These are phyloP conservation scores for Cinara cedri DNA, from an alignment of 2,888 invertebrate species.

Conservation along the genomic window DNA sequence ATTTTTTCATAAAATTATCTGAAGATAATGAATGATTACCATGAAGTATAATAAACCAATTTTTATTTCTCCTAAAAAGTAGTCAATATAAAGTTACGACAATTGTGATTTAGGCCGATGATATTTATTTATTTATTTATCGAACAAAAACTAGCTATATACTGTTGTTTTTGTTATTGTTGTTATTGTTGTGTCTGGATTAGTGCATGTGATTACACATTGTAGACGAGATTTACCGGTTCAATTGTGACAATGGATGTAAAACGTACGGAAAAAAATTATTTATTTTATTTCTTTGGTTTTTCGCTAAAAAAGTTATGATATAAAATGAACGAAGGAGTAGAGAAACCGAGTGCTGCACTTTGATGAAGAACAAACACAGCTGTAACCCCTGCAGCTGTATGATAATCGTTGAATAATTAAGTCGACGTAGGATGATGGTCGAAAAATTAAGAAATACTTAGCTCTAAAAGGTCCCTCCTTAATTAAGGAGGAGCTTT, in stretches of 20 bases:
- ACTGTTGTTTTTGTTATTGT: neutral
- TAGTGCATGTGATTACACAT: neutral
- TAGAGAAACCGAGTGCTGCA: neutral
- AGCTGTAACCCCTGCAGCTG: neutral
- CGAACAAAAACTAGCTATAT: no score
- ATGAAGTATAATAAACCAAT: no score
- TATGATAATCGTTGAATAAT: constrained; percentile 44
- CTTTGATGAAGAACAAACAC: constrained; percentile 38
- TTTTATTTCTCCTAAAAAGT: no score
- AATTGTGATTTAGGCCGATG: no score
- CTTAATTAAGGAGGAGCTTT: constrained; percentile 34
- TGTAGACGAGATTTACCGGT: neutral
- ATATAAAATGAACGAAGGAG: constrained; percentile 13
- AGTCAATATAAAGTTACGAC: no score
- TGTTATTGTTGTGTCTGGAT: no score
- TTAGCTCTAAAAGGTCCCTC: no score
- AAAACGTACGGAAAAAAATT: constrained; percentile 28
- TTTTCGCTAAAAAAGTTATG: constrained; percentile 32
- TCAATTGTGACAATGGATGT: neutral
- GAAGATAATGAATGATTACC: no score
- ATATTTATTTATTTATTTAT: neutral
- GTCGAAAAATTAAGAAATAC: constrained; percentile 22
- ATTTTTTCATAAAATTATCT: no score
- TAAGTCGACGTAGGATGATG: neutral
- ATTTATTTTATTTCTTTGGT: constrained; percentile 8